A percentile compares a stretch with the other conserved stretches of the same genome.
phyloP scores from a whole-genome alignment of 2,113 vertebrate species.

The Ibidorhyncha struthersii region DNA sequence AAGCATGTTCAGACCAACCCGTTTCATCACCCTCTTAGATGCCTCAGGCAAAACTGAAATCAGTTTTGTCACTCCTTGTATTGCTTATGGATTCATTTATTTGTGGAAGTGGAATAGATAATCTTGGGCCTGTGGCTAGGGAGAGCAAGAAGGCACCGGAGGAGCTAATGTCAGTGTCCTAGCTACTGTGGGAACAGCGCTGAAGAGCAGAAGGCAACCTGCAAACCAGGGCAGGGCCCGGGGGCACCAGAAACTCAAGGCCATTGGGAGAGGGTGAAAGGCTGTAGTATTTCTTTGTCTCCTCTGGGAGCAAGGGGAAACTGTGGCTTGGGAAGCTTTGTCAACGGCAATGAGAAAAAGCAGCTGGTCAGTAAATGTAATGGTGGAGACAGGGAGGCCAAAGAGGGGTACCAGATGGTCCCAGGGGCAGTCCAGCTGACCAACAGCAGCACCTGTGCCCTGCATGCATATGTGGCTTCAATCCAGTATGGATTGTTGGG shows the following conservation, averaged over 20 bases:
- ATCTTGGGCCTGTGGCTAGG: neutral
- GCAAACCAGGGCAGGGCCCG: neutral
- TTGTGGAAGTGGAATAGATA: neutral
- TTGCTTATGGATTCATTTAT: neutral
- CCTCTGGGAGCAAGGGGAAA: neutral
- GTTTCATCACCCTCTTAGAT: neutral
- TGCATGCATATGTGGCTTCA: conserved; percentile 11
- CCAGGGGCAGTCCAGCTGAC: conserved; percentile 40
- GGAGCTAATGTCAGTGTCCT: neutral
- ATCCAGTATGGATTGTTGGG: neutral
- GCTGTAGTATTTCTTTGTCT: conserved; percentile 3
- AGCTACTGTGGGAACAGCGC: neutral
- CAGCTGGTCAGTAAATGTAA: conserved; percentile 42
- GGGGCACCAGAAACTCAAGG: neutral
- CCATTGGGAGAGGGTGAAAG: neutral
- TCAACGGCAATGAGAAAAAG: conserved; percentile 4
- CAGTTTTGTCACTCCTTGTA: neutral
- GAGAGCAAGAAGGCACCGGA: neutral
- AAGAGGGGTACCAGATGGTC: conserved; percentile 36
- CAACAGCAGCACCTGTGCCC: conserved; percentile 50
- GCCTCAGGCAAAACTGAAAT: neutral
- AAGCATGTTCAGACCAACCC: neutral
- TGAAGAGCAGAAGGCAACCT: neutral
- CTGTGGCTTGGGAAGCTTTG: neutral
- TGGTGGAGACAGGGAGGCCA: neutral